A percentile compares a stretch with the other conserved stretches of the same genome.
phyloP scores from a whole-genome alignment of 2,113 vertebrate genomes.

The Oncorhynchus tshawytscha region DNA sequence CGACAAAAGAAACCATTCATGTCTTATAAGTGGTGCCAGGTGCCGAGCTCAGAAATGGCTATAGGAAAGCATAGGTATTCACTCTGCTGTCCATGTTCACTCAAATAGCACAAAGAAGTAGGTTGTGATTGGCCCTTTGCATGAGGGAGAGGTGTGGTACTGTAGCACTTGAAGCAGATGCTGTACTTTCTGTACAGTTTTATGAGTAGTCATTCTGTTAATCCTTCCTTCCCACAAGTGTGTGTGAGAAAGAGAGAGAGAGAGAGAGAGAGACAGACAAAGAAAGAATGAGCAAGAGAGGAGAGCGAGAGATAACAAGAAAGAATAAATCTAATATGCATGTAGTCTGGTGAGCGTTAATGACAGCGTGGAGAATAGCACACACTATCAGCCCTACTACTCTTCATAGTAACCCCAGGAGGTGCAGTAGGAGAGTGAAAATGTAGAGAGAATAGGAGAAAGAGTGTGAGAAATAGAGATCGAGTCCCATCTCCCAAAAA shows the following conservation, averaged over 20 bases:
- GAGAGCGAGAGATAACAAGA: neutral
- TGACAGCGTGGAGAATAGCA: neutral
- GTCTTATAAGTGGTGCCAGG: no score
- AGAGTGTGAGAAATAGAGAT: neutral
- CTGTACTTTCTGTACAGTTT: constrained; percentile 55
- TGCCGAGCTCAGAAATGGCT: no score
- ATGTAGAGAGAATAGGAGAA: constrained; percentile 9
- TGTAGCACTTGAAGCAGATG: neutral
- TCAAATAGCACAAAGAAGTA: no score
- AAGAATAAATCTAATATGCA: neutral
- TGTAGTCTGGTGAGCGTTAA: neutral
- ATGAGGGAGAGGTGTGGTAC: no score
- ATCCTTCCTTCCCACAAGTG: constrained; percentile 30
- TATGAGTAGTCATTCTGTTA: constrained; percentile 62
- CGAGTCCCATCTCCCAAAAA: neutral
- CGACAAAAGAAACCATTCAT: no score
- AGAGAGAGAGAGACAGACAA: no score
- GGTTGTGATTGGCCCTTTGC: no score
- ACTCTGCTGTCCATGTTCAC: neutral
- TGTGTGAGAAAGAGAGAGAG: no score
- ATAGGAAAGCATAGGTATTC: no score
- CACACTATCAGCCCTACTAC: neutral
- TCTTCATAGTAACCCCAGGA: no score
- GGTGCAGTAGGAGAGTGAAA: no score
- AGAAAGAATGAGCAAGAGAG: neutral